Conservation (phyloP, 2,113 vertebrate species). For the Charadrius vociferus region DNA sequence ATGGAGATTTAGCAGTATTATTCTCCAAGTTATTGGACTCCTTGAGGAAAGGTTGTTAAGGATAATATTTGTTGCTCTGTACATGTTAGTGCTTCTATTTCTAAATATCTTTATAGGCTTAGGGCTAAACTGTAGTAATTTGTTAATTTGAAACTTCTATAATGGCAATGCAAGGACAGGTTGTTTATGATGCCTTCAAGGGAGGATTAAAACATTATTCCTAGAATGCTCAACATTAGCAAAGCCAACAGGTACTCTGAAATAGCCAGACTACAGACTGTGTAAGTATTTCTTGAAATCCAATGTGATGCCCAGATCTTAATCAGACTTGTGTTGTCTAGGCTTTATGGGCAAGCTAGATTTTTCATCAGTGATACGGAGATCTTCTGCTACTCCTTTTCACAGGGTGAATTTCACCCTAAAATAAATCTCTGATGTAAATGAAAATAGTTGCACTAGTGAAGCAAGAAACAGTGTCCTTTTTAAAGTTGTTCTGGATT, state of each 20-base stretch:
- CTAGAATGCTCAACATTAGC: not conserved
- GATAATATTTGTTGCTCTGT: not conserved
- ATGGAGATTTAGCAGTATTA: not conserved
- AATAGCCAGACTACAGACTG: not conserved
- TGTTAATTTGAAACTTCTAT: not conserved
- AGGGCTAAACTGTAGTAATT: not conserved
- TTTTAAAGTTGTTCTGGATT: not conserved
- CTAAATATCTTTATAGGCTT: not conserved
- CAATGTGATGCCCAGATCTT: not conserved
- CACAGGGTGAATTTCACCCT: not conserved
- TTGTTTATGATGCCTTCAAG: not conserved
- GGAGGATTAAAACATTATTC: not conserved
- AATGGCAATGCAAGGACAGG: not conserved
- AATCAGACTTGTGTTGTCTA: not conserved
- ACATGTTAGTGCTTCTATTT: not conserved
- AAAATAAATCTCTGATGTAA: not conserved
- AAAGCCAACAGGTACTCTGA: not conserved
- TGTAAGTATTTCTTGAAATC: not conserved
- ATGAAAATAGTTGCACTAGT: not conserved
- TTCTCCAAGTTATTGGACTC: not conserved
- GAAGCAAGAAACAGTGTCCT: not conserved
- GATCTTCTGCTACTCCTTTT: not conserved
- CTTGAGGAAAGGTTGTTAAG: not conserved
- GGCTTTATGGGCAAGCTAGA: not conserved
- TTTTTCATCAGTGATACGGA: not conserved